phyloP scores from a whole-genome alignment of 1,140 invertebrate species.

The Caligus rogercresseyi region DNA sequence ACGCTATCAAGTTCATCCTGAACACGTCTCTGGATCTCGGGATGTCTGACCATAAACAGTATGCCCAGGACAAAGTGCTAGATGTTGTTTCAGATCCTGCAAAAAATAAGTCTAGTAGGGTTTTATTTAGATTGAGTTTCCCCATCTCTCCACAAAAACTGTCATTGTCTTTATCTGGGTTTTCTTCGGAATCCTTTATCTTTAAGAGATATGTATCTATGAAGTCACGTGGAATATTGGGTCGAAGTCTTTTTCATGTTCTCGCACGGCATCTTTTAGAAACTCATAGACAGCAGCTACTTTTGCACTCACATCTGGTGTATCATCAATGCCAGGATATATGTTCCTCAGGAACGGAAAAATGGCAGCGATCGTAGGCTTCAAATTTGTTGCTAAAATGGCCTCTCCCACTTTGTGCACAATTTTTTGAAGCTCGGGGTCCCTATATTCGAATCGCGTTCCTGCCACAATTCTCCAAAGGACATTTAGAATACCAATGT shows the following conservation, averaged over 20 bases:
- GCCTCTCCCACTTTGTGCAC: neutral
- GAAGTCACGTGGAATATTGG: conserved; percentile 29
- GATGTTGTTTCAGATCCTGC: conserved; percentile 22
- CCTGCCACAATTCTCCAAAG: conserved; percentile 22
- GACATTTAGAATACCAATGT: conserved; percentile 21
- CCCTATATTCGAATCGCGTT: conserved; percentile 19
- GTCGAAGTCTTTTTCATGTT: conserved; percentile 28
- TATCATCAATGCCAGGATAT: neutral
- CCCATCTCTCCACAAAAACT: neutral
- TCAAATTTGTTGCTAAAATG: conserved; percentile 21
- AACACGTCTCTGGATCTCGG: conserved; percentile 19
- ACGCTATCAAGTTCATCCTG: conserved; percentile 21
- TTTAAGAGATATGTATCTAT: conserved; percentile 30
- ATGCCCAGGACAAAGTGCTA: conserved; percentile 17
- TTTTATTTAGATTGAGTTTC: conserved; percentile 22
- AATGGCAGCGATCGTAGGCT: neutral
- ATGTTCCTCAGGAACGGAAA: neutral
- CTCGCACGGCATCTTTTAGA: conserved; percentile 24
- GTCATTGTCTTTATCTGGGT: neutral
- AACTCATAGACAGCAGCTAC: neutral
- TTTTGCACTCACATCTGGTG: neutral
- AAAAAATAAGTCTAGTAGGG: conserved; percentile 22
- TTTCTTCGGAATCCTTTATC: conserved; percentile 22
- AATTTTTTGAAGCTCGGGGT: conserved; percentile 11
- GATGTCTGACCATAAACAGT: conserved; percentile 20